Evolutionary conservation across 2,888 invertebrate species (phyloP), one percentile per base, ranked within the genome.

Genomic region (Cinara cedri): DNA sequence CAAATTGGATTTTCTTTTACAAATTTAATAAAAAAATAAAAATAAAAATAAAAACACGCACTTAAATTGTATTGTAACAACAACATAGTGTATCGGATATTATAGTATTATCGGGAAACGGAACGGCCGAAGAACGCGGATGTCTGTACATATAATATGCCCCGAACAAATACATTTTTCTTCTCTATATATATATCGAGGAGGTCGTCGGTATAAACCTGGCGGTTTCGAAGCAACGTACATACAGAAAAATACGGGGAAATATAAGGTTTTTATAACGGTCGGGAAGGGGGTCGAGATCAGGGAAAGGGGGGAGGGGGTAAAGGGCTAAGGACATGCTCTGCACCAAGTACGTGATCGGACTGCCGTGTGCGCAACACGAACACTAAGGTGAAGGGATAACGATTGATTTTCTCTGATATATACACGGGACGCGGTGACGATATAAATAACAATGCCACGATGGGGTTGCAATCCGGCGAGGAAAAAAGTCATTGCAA

Each of bases 291-390:
- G 49, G 16, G 65, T 26, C 34, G 34, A 65, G 34, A 42, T 42
- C n/a, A n/a, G n/a, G n/a, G n/a, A n/a, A n/a, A n/a, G n/a, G n/a
- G n/a, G n/a, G n/a, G n/a, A n/a, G n/a, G n/a, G 34, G 16, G 42
- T 44, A 51, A n/a, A 26, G 26, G 57, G 34, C 68, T 49, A 60
- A 78, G 68, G 76, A 60, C 68, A 57, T 78, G 55, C 68, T 78
- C 68, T 78, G 68, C 57, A 8, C 49, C 76, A 78, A 68, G 76
- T 78, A 78, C 76, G 76, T 78, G 76, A 78, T 70, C 68, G 46
- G 76, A 78, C 57, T 78, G 49, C 46, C 19, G 21, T 60, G 55
- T 49, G 13, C 57, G 26, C 21, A 19, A 46, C 34, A 34, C n/a
- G 63, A 21, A 55, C 68, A 51, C 57, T 24, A 26, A 66, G 68